Conservation (phyloP, 2,113 vertebrate genomes). For the Hemiprocne comata region DNA sequence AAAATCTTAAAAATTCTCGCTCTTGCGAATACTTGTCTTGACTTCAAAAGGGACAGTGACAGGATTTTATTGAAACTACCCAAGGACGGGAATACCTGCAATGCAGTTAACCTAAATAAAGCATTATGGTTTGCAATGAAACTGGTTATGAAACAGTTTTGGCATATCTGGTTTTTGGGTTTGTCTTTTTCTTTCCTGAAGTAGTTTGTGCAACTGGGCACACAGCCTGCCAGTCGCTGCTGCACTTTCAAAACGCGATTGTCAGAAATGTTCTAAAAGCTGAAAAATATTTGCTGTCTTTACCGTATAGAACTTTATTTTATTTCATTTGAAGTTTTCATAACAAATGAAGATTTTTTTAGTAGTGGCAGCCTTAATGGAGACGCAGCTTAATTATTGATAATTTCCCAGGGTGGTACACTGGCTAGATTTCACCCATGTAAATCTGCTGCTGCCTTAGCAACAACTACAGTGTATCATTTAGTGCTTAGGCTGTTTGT, state of each 20-base stretch:
- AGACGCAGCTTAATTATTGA: conserved; percentile 41
- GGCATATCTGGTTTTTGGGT: background rate
- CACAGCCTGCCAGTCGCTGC: accelerated
- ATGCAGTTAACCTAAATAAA: conserved; percentile 25
- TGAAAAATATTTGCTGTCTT: background rate
- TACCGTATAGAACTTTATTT: accelerated
- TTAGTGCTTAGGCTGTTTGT: conserved; percentile 64
- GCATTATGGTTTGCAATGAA: background rate
- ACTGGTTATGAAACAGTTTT: conserved; percentile 13
- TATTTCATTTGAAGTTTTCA: background rate
- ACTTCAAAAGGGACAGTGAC: background rate
- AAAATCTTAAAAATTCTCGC: background rate
- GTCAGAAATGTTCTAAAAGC: background rate
- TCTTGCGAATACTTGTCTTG: background rate
- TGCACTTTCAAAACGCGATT: accelerated
- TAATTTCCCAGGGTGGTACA: background rate
- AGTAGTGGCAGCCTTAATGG: background rate
- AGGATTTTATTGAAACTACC: background rate
- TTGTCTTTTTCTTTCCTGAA: background rate
- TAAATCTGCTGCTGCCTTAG: conserved; percentile 47
- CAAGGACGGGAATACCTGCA: background rate
- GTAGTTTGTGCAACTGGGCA: background rate
- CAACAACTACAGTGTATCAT: conserved; percentile 48
- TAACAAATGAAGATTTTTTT: background rate
- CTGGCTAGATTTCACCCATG: conserved; percentile 7